Base-by-base conservation (phyloP, 2,113 vertebrate genomes). In the Dicaeum eximium region DNA sequence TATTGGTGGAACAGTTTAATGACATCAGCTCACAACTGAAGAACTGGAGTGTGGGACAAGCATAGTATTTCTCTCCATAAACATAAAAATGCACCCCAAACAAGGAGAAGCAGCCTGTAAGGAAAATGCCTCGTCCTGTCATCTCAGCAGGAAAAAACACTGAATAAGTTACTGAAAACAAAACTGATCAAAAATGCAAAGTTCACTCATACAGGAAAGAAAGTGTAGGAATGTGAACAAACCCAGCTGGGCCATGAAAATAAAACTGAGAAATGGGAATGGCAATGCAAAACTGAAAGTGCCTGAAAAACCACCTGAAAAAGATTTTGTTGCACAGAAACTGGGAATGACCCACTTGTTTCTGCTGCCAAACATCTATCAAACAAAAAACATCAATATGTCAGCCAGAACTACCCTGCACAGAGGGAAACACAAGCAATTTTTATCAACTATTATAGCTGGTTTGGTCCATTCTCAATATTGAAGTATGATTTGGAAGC, bases 361-460 rank as follows among this genome's bases (percentile, higher is more conserved):
- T 72, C 40, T 3, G 1, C 61, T 70, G 47, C 42, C 65, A 70
- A 90, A 45, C 47, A 38, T n/a, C 56, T 65, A 9, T 25, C 33
- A 62, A 69, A 57, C 0, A 0, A 50, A 67, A 5, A 54, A 13
- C 51, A 64, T 19, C 3, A 9, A 6, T 16, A 60, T 21, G 13
- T 65, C 60, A 81, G 54, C 13, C 51, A 81, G 61, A 92, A 35
- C n/a, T 16, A 28, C 31, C 48, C 30, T 25, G 30, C 12, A 30
- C 33, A 47, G 38, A 51, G 27, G 25, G 7, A 45, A 87, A 73
- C 7, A 2, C 28, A 84, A 67, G 14, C 20, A 40, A 17, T 25
- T 30, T n/a, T n/a, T n/a, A n/a, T 42, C 65, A 61, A 25, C 16
- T 33, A 21, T 2, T n/a, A 4, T 3, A 54, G 35, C 11, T 48